Conservation (phyloP, 2,797 vertebrate species). For the Oreonectes daqikongensis region DNA sequence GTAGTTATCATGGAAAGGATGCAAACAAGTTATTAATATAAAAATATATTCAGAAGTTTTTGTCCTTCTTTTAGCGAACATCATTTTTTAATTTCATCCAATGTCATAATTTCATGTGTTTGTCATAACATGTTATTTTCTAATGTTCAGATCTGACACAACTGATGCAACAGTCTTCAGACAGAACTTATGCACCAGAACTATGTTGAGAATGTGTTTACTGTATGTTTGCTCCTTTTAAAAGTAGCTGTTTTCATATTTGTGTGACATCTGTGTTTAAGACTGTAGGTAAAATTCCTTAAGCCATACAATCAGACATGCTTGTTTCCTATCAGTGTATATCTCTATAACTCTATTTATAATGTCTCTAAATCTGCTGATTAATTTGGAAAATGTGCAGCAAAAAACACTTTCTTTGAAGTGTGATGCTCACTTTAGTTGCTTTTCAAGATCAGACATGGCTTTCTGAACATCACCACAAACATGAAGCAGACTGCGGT, state of each 20-base stretch:
- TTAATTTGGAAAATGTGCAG: neutral
- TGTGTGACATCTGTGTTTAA: neutral
- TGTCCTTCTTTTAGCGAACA: no score
- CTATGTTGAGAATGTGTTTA: conserved; percentile 20
- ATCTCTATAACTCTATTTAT: no score
- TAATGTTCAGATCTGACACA: no score
- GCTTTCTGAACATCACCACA: conserved; percentile 11
- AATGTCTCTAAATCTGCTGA: neutral
- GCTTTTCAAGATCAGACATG: conserved; percentile 2
- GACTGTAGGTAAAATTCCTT: neutral
- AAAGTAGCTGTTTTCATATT: conserved; percentile 9
- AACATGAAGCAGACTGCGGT: neutral
- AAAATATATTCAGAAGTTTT: no score
- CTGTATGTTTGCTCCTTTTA: conserved; percentile 6
- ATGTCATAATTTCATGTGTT: neutral
- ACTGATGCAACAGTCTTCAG: neutral
- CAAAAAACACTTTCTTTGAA: neutral
- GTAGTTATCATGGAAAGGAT: no score
- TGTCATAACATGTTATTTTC: no score
- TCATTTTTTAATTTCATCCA: no score
- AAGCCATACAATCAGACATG: conserved; percentile 3
- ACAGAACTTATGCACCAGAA: neutral
- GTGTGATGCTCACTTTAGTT: neutral
- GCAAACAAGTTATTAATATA: no score
- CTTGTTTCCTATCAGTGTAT: neutral